Evolutionary conservation across 2,113 vertebrate species (phyloP), one percentile per base, ranked within the genome.

Genomic region (Lepus europaeus): DNA sequence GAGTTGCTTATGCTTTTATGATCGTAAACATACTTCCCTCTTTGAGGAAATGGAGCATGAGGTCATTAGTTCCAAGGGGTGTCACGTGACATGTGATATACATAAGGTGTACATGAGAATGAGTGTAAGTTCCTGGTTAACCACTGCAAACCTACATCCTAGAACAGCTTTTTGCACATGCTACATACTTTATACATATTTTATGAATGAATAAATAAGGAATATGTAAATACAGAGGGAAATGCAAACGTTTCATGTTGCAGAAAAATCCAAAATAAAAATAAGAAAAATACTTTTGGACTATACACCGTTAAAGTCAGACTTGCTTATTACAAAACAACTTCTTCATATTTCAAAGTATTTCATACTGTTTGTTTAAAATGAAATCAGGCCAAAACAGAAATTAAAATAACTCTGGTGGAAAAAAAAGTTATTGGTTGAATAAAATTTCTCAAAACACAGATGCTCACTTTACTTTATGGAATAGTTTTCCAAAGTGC

Each of bases 391-490:
- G 0, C 16, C 29, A 33, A 59, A 73, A 91, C 5, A 29, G 56
- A 79, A 36, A 3, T 45, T 0, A 45, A 63, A 68, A 45, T 73
- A 68, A 61, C 4, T 82, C n/a, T 64, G 25, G 14, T 6, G 76
- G 61, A 81, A 94, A 73, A 89, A 76, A 89, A 79, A 16, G 5
- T 5, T 51, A 80, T 77, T 72, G 39, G n/a, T 45, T 74, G 49
- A 64, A 84, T 88, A 80, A 70, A 29, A n/a, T 56, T 85, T 29
- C 20, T 89, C 76, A 72, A 86, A 94, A 84, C 72, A 66, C 49
- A 94, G 80, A 84, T 89, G 89, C 22, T 89, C 39, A 66, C 19
- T 63, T 89, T 82, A 74, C 66, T 89, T 95, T 84, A 83, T 70
- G 51, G 61, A 79, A 66, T 39, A 82, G 80, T 33, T 95, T 96